Base-by-base conservation (phyloP, 2,888 invertebrate species). In the Pheosia tremula region DNA sequence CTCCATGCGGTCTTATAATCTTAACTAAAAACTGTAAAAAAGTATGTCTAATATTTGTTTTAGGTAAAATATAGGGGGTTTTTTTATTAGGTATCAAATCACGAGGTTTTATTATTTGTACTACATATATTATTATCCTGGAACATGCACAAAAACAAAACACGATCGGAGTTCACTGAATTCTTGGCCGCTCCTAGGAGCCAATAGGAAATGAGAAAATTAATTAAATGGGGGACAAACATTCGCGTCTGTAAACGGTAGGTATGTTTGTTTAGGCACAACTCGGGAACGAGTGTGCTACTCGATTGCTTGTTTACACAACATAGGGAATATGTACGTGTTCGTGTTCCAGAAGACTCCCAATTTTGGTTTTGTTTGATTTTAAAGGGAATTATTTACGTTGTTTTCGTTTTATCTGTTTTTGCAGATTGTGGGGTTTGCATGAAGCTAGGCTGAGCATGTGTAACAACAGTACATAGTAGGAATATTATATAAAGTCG, bases 191-290 rank as follows among this genome's bases (percentile, higher is more conserved):
- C 67, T 69, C 70, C 76, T 71, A 63, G 66, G 59, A 73, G 77
- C 75, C 82, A 81, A 86, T 85, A 84, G 88, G 87, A 89, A 88
- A 89, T 87, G 87, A 89, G 90, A 88, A 90, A 91, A 90, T 91
- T 91, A 90, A 92, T 92, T 90, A 90, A 90, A 75, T 83, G 85
- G 81, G 79, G 83, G 80, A 83, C 85, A 85, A 86, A 89, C 86
- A 88, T 71, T 74, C 74, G 59, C 61, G 77, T 81, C 86, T 82
- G 84, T 86, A 81, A 79, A 74, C 75, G 79, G 59, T 75, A 74
- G 79, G 59, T 75, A 74, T 88, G 88, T 90, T 90, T 88, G 86
- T 87, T 90, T 89, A 88, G 88, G 88, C 68, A 67, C 73, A 68
- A 63, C 62, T 63, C 72, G 64, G 71, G 66, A 75, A 72, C 71